phyloP scores from a whole-genome alignment of 2,797 vertebrate genomes.

The Schizothorax lantsangensis region DNA sequence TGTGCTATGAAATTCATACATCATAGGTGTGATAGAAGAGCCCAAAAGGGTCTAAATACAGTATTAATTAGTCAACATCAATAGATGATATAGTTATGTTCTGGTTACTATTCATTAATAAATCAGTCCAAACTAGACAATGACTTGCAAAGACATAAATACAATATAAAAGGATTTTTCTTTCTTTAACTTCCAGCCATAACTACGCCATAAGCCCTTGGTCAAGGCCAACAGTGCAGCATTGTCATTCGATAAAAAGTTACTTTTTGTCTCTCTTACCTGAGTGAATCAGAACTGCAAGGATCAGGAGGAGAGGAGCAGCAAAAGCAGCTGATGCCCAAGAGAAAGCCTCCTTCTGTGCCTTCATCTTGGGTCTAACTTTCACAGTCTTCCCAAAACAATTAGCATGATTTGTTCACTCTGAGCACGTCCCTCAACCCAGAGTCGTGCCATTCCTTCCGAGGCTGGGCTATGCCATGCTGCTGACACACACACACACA shows the following conservation, averaged over 20 bases:
- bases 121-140: neutral
- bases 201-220: neutral
- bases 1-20: neutral
- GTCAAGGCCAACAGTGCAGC: neutral
- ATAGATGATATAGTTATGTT: neutral
- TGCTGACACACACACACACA: slow-evolving; percentile 37
- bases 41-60: neutral
- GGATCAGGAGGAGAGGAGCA: slow-evolving; percentile 76
- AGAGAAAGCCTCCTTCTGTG: slow-evolving; percentile 77
- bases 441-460: slow-evolving; percentile 81
- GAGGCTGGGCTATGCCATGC: slow-evolving; percentile 75
- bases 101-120: neutral
- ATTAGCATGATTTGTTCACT: slow-evolving; percentile 87
- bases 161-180: neutral
- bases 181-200: neutral
- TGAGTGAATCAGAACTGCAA: slow-evolving; percentile 78
- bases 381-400: slow-evolving; percentile 80
- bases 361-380: slow-evolving; percentile 90
- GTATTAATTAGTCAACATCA: neutral
- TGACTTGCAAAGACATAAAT: neutral
- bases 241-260: neutral
- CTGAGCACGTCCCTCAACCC: slow-evolving; percentile 84
- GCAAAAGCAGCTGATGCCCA: slow-evolving; percentile 70
- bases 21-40: neutral
- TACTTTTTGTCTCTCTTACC: slow-evolving; percentile 76